phyloP scores from a whole-genome alignment of 2,797 vertebrate species.

The Crenichthys baileyi region DNA sequence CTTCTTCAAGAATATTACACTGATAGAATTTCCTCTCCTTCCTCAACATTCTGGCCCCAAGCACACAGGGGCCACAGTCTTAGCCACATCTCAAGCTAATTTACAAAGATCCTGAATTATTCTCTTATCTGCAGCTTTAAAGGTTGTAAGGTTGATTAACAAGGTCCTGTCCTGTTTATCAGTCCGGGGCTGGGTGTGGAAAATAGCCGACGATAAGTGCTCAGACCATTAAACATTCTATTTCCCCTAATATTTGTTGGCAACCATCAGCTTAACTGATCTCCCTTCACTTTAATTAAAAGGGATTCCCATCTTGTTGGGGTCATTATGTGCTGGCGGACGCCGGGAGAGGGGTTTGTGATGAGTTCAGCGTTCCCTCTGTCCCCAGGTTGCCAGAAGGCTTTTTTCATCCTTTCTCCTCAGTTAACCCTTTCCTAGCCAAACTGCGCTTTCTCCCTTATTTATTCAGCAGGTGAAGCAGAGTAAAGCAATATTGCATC shows the following conservation, averaged over 20 bases:
- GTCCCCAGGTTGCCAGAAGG: slow-evolving; percentile 81
- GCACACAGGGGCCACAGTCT: slow-evolving; percentile 71
- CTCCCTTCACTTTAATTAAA: slow-evolving; percentile 88
- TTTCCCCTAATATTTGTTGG: slow-evolving; percentile 86
- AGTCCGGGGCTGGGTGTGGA: slow-evolving; percentile 80
- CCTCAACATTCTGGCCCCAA: slow-evolving; percentile 65
- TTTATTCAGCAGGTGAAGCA: slow-evolving; percentile 36
- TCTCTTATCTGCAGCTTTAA: slow-evolving; percentile 86
- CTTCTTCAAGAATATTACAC: slow-evolving; percentile 81
- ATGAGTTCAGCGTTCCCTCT: slow-evolving; percentile 85
- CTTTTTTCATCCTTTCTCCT: slow-evolving; percentile 68
- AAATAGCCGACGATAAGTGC: slow-evolving; percentile 84
- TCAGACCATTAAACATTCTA: slow-evolving; percentile 84
- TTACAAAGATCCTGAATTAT: slow-evolving; percentile 85
- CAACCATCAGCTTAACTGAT: slow-evolving; percentile 88
- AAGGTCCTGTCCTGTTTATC: slow-evolving; percentile 85
- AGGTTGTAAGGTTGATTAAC: slow-evolving; percentile 88
- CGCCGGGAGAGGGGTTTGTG: slow-evolving; percentile 81
- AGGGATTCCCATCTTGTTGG: slow-evolving; percentile 85
- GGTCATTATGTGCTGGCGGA: slow-evolving; percentile 83
- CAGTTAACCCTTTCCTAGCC: slow-evolving; percentile 75
- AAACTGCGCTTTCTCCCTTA: slow-evolving; percentile 41
- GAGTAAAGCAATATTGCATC: slow-evolving; percentile 45
- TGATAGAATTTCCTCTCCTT: slow-evolving; percentile 79
- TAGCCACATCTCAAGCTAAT: slow-evolving; percentile 85